Evolutionary conservation across 1,140 invertebrate genomes (phyloP).

Genomic region (Trichoplusia ni): DNA sequence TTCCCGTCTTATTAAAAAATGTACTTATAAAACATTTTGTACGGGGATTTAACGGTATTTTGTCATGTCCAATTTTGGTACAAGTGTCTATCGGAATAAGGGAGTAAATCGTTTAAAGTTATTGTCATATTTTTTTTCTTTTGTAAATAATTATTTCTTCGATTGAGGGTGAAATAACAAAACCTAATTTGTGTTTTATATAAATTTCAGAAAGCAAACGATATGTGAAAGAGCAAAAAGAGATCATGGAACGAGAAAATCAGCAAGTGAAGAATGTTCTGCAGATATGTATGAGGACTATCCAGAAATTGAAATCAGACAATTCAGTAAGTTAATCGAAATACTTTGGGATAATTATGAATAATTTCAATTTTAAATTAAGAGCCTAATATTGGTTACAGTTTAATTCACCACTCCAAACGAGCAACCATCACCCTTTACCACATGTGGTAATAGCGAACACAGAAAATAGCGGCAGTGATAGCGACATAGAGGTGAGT

Average conservation of each 20-base stretch:
- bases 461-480: slow-evolving; percentile 1
- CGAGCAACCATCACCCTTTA: background rate
- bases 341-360: no score
- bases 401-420: background rate
- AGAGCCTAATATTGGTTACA: no score
- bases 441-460: background rate
- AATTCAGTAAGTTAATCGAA: background rate
- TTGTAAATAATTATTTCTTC: background rate
- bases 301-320: slow-evolving; percentile 56
- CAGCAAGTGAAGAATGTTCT: slow-evolving; percentile 59
- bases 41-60: no score
- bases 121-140: background rate
- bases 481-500: slow-evolving; percentile 47
- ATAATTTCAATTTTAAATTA: no score
- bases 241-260: slow-evolving; percentile 53
- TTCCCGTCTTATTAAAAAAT: no score
- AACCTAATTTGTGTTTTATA: background rate
- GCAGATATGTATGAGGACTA: slow-evolving; percentile 57
- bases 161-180: no score
- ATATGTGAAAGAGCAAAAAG: slow-evolving; percentile 51
- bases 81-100: no score
- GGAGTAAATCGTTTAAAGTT: no score
- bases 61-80: no score
- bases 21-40: no score
- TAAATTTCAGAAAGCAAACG: slow-evolving; percentile 52